These are phyloP conservation scores for Nephrotoma appendiculata DNA, from an alignment of 2,888 invertebrate genomes.

Conservation along the genomic window DNA sequence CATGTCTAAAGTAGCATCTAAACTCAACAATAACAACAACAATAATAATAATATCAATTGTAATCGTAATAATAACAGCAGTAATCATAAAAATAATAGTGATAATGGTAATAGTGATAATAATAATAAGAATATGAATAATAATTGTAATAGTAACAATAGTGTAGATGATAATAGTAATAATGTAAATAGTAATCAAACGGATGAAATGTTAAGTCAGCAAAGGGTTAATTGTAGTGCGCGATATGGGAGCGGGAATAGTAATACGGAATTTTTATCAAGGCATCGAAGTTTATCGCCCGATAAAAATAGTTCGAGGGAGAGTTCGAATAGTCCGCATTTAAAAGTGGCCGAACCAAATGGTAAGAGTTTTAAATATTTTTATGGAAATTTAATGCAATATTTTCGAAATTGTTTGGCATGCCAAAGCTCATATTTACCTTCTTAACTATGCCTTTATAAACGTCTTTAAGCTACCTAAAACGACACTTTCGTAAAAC, in stretches of 20 bases:
- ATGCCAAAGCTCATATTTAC: no score
- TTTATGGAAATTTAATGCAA: neutral
- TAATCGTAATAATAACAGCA: conserved; percentile 5
- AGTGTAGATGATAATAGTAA: neutral
- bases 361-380: conserved; percentile 17
- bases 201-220: neutral
- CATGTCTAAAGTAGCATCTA: conserved; percentile 13
- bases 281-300: conserved; percentile 25
- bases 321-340: conserved; percentile 30
- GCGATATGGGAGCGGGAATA: conserved; percentile 5
- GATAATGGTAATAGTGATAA: neutral
- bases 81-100: conserved; percentile 8
- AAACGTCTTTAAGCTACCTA: no score
- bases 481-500: no score
- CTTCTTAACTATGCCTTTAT: no score
- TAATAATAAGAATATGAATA: neutral
- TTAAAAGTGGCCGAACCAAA: conserved; percentile 20
- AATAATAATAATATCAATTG: neutral
- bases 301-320: conserved; percentile 30
- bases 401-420: no score
- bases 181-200: neutral
- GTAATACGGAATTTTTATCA: conserved; percentile 1
- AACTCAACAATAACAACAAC: neutral
- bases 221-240: neutral
- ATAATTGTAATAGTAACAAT: neutral